These are phyloP conservation scores for Mormyrus lacerda DNA, from an alignment of 2,113 vertebrate genomes.

Conservation along the genomic window DNA sequence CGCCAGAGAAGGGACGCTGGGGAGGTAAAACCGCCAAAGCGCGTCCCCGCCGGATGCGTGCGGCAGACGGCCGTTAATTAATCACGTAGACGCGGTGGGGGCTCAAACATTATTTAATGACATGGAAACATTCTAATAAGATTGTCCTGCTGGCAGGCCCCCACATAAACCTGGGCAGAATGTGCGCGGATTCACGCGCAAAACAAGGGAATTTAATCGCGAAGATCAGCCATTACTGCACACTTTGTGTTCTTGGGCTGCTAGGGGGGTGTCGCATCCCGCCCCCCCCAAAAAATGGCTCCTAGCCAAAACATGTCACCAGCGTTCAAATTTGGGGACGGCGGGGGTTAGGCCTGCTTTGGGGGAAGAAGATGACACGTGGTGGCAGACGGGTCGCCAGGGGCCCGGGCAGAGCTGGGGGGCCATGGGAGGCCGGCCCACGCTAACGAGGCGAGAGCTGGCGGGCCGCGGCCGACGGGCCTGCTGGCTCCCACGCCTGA, in stretches of 20 bases:
- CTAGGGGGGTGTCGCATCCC: slow-evolving; percentile 13
- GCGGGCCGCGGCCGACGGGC: neutral
- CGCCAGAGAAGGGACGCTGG: neutral
- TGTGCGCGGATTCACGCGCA: slow-evolving; percentile 23
- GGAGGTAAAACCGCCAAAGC: neutral
- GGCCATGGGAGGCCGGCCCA: neutral
- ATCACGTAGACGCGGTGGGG: slow-evolving; percentile 57
- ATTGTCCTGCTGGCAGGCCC: slow-evolving; percentile 56
- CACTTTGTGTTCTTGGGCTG: slow-evolving; percentile 40
- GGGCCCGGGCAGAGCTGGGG: neutral
- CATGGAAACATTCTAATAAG: slow-evolving; percentile 64
- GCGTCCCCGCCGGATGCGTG: slow-evolving; percentile 28
- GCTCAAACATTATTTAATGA: slow-evolving; percentile 62
- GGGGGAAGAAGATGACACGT: neutral
- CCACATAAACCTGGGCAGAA: slow-evolving; percentile 47
- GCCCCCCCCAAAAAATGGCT: slow-evolving; percentile 38
- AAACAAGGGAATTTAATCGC: slow-evolving; percentile 22
- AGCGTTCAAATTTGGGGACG: neutral
- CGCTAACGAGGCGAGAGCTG: neutral
- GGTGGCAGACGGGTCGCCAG: neutral
- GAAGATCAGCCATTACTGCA: neutral
- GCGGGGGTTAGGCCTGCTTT: neutral
- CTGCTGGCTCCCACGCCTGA: slow-evolving; percentile 38
- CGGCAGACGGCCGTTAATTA: slow-evolving; percentile 60
- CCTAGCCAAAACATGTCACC: slow-evolving; percentile 25